These are phyloP conservation scores for Orthonychiurus folsomi DNA, from an alignment of 2,888 invertebrate species.

Conservation along the genomic window DNA sequence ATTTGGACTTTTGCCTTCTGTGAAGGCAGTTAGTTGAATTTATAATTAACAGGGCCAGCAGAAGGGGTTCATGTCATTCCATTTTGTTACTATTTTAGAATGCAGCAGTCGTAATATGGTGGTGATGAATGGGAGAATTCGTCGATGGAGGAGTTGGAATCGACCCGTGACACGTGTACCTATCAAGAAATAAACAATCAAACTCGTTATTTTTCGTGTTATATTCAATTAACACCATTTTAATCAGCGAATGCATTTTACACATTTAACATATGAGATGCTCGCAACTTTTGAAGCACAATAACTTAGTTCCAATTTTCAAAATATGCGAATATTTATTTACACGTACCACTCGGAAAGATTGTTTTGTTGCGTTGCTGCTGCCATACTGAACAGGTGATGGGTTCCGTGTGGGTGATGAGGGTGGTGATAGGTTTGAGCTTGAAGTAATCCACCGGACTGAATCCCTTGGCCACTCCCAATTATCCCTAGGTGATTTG, in stretches of 20 bases:
- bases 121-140: conserved; percentile 40
- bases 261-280: no score
- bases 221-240: no score
- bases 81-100: conserved; percentile 21
- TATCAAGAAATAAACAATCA: no score
- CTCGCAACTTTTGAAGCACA: no score
- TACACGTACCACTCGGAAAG: conserved; percentile 70
- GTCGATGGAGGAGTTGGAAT: conserved; percentile 59
- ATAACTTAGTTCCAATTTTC: no score
- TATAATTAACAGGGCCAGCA: no score
- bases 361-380: conserved; percentile 51
- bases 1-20: not conserved
- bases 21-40: no score
- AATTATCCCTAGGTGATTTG: conserved; percentile 23
- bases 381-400: conserved; percentile 40
- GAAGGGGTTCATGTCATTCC: not conserved
- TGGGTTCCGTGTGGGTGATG: conserved; percentile 37
- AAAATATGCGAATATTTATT: no score
- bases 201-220: no score
- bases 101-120: conserved; percentile 40
- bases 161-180: conserved; percentile 60
- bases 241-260: no score
- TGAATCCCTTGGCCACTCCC: conserved; percentile 30
- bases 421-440: conserved; percentile 40
- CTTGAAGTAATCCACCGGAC: conserved; percentile 44